Base-by-base conservation (phyloP, 2,888 invertebrate genomes). In the Archips crataeganus region DNA sequence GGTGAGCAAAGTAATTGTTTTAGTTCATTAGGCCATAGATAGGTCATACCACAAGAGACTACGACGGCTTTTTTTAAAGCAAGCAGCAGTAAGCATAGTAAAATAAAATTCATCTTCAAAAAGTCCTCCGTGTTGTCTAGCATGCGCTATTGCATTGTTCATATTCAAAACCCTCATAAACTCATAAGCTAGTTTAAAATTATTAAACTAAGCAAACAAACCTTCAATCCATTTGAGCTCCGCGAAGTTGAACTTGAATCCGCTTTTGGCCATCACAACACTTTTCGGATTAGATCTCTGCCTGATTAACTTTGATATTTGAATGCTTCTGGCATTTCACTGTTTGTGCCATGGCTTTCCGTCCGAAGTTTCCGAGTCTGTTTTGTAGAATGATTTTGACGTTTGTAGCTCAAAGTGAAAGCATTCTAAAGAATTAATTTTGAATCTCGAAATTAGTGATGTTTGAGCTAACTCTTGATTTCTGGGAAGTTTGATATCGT, bases 281-380 rank as follows among this genome's bases (percentile, higher is more conserved):
- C 51, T 71, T 54, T n/a, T 13, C 13, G 45, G 51, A 71, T 67
- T 61, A 71, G 42, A 62, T 71, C 66, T 67, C 45, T 59, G 39
- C 34, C 34, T 66, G 66, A 62, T 71, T 54, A 54, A 66, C 36
- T 71, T 71, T 71, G 71, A 60, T 61, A 66, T 71, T 42, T 59
- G 71, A 60, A 62, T 71, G 66, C 15, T 60, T 59, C 51, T 66
- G 65, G 51, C 49, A 67, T 67, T 54, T 65, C 11, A 4, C 36
- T 61, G 61, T 61, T 54, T 34, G 51, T 64, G 62, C 13, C 62
- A 13, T 47, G 8, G 45, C n/a, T 45, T 63, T 47, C 8, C 3
- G 36, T 9, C 13, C 3, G 49, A 36, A 71, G 32, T 47, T 70
- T 54, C 42, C 32, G 11, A 15, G 47, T 10, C 49, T 32, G 32